Evolutionary conservation across 2,797 vertebrate species (phyloP).

Genomic region (Danio jaintianensis): DNA sequence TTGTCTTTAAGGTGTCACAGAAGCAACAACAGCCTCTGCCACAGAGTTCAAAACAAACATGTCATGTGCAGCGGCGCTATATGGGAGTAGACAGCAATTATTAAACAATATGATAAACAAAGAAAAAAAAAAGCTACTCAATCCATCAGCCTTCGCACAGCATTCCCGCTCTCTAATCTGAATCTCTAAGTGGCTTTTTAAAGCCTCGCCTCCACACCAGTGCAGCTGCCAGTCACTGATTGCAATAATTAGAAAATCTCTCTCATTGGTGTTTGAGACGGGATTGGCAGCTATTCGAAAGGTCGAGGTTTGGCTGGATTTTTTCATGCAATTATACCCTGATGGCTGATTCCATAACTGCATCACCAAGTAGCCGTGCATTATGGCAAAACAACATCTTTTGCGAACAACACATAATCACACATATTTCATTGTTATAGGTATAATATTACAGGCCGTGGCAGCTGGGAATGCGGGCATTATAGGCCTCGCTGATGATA

Average conservation of each 20-base stretch:
- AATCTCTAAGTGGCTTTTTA: slow-evolving; percentile 36
- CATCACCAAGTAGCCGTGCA: not conserved
- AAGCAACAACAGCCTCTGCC: not conserved
- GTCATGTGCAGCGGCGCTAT: not conserved
- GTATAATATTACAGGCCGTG: not conserved
- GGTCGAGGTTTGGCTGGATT: not conserved
- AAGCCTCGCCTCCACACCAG: slow-evolving; percentile 26
- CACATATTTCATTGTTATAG: slow-evolving; percentile 9
- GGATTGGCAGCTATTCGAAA: slow-evolving; percentile 37
- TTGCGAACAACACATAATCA: not conserved
- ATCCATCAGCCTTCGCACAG: not conserved
- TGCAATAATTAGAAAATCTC: slow-evolving; percentile 42
- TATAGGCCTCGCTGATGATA: not conserved
- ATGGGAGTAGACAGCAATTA: slow-evolving; percentile 22
- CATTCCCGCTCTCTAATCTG: slow-evolving; percentile 20
- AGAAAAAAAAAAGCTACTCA: not conserved
- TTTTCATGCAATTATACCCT: not conserved
- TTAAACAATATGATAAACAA: not conserved
- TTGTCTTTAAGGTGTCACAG: slow-evolving; percentile 14
- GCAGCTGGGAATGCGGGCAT: not conserved
- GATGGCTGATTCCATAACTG: not conserved
- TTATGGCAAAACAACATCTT: not conserved
- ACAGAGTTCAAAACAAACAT: slow-evolving; percentile 14
- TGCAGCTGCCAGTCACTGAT: slow-evolving; percentile 30
- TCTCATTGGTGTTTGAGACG: slow-evolving; percentile 17